A percentile compares a stretch with the other conserved stretches of the same genome.
Conservation (phyloP, 2,113 vertebrate species). For the Paralichthys olivaceus region DNA sequence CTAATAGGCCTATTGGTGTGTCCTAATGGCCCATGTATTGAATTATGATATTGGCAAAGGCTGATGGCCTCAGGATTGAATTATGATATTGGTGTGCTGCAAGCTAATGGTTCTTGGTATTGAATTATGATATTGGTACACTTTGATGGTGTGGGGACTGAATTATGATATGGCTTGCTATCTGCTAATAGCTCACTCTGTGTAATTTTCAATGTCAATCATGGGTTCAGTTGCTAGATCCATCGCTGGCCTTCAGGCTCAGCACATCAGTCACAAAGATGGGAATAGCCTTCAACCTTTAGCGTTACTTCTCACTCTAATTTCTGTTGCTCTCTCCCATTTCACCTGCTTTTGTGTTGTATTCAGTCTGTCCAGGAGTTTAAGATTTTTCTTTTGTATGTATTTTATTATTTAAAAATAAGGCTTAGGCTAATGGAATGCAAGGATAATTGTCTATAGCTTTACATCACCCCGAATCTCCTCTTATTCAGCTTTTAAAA, state of each 20-base stretch:
- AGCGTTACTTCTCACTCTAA: conserved; percentile 31
- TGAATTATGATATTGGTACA: conserved; percentile 83
- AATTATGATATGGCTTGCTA: conserved; percentile 80
- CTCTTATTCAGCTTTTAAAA: not conserved
- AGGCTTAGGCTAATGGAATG: not conserved
- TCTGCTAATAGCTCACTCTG: conserved; percentile 79
- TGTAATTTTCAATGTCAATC: conserved; percentile 79
- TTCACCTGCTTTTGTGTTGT: conserved; percentile 10
- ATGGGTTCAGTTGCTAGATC: conserved; percentile 70
- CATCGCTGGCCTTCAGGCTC: conserved; percentile 67
- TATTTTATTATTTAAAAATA: conserved; percentile 8
- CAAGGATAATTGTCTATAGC: not conserved
- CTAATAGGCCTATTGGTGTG: conserved; percentile 79
- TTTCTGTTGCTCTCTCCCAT: conserved; percentile 18
- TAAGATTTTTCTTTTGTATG: not conserved
- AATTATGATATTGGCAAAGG: conserved; percentile 81
- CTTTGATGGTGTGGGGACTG: conserved; percentile 77
- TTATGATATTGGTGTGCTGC: conserved; percentile 81
- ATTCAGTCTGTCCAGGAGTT: not conserved
- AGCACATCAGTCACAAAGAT: conserved; percentile 53
- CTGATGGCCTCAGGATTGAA: conserved; percentile 77
- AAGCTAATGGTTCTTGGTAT: conserved; percentile 78
- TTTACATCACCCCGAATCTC: not conserved
- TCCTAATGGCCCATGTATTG: conserved; percentile 78
- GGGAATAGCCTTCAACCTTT: conserved; percentile 59